Percentiles rank a stretch among this genome's conserved stretches.
phyloP scores from a whole-genome alignment of 2,797 vertebrate genomes.

The Lepilemur septentrionalis region DNA sequence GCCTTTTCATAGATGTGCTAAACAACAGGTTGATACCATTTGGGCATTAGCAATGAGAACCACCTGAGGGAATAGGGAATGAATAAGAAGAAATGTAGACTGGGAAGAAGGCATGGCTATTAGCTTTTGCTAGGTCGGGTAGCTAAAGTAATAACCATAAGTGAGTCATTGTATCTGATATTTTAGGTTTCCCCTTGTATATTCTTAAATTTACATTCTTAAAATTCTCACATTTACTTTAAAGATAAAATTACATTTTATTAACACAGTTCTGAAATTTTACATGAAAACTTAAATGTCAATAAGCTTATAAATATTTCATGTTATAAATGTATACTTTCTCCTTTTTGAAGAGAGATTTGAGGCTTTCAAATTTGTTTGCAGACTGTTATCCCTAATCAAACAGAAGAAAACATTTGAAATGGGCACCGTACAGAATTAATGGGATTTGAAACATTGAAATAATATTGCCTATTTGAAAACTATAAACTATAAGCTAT shows the following conservation, averaged over 20 bases:
- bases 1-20: constrained; percentile 89
- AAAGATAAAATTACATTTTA: neutral
- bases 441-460: constrained; percentile 51
- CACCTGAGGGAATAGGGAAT: constrained; percentile 84
- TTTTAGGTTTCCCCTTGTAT: neutral
- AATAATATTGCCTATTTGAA: constrained; percentile 54
- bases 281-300: constrained; percentile 4
- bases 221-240: constrained; percentile 40
- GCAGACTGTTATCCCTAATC: constrained; percentile 1
- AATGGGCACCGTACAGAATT: neutral
- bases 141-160: constrained; percentile 49
- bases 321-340: constrained; percentile 38
- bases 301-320: constrained; percentile 39
- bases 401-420: constrained; percentile 41
- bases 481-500: neutral
- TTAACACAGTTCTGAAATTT: constrained; percentile 18
- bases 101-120: constrained; percentile 60
- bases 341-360: constrained; percentile 29
- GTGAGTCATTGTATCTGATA: constrained; percentile 51
- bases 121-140: constrained; percentile 40
- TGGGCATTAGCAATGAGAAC: constrained; percentile 83
- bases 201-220: neutral
- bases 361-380: constrained; percentile 44
- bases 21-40: constrained; percentile 87
- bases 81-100: constrained; percentile 74